Percentiles rank a stretch among this genome's conserved stretches.
phyloP scores from a whole-genome alignment of 2,888 invertebrate species.

The Drosophila ustulata region DNA sequence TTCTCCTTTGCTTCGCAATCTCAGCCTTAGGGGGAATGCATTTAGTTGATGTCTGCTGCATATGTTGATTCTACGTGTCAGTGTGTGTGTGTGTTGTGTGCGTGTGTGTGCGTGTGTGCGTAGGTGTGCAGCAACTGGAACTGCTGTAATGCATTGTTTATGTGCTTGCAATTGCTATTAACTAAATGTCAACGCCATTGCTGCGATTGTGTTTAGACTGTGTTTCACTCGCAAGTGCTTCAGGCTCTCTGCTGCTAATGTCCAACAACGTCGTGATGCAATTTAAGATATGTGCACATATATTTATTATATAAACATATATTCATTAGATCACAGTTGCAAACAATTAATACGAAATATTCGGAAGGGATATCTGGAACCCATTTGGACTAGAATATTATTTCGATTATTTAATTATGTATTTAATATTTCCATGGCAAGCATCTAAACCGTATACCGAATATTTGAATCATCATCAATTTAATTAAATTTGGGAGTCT shows the following conservation, averaged over 20 bases:
- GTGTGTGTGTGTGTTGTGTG: background rate
- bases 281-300: conserved; percentile 11
- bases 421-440: no score
- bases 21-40: conserved; percentile 41
- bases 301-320: background rate
- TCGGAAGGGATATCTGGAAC: no score
- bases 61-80: conserved; percentile 27
- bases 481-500: no score
- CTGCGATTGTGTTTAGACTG: conserved; percentile 50
- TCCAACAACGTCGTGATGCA: conserved; percentile 20
- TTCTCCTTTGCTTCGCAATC: background rate
- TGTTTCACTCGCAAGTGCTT: conserved; percentile 33
- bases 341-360: no score
- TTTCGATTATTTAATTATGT: no score
- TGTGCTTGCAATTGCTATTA: conserved; percentile 53
- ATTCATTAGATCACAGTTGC: background rate
- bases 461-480: no score
- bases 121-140: background rate
- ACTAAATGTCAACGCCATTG: conserved; percentile 63
- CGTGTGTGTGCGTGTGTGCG: conserved; percentile 5
- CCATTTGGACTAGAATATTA: no score
- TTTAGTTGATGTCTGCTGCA: conserved; percentile 49
- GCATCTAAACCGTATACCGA: no score
- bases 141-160: conserved; percentile 47
- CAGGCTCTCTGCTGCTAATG: conserved; percentile 8